Conservation (phyloP, 2,888 invertebrate species). For the Buathra laborator region DNA sequence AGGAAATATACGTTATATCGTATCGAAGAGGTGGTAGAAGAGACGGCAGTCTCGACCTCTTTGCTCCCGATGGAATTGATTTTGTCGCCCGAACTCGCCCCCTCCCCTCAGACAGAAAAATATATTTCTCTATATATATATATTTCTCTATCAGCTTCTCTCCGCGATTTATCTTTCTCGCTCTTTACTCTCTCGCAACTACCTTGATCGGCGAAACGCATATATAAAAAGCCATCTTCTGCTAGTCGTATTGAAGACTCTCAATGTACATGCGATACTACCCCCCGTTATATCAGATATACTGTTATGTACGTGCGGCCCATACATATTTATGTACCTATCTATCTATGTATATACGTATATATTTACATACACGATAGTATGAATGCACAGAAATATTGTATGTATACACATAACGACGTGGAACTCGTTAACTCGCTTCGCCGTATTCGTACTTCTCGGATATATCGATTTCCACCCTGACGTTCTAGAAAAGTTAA, state of each 20-base stretch:
- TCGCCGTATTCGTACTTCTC: slow-evolving; percentile 63
- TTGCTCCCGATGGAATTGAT: slow-evolving; percentile 34
- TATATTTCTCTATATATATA: neutral
- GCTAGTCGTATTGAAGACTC: slow-evolving; percentile 23
- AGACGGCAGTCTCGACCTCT: slow-evolving; percentile 10
- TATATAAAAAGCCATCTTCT: slow-evolving; percentile 40
- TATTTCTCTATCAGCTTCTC: slow-evolving; percentile 10
- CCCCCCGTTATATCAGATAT: slow-evolving; percentile 8
- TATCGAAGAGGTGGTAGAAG: neutral
- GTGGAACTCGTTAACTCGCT: slow-evolving; percentile 70
- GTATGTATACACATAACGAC: slow-evolving; percentile 32
- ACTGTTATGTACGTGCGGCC: slow-evolving; percentile 10
- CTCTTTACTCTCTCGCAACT: slow-evolving; percentile 12
- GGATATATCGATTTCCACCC: slow-evolving; percentile 70
- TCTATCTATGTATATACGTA: neutral
- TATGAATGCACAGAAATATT: slow-evolving; percentile 36
- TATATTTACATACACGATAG: neutral
- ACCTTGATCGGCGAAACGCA: slow-evolving; percentile 31
- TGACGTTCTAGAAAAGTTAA: slow-evolving; percentile 77
- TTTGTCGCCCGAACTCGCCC: slow-evolving; percentile 25
- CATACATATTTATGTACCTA: neutral
- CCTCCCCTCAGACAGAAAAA: slow-evolving; percentile 12
- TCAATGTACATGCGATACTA: slow-evolving; percentile 15
- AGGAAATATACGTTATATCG: slow-evolving; percentile 24
- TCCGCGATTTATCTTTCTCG: slow-evolving; percentile 14